phyloP scores from a whole-genome alignment of 2,113 vertebrate genomes.

The Onychorhynchus coronatus region DNA sequence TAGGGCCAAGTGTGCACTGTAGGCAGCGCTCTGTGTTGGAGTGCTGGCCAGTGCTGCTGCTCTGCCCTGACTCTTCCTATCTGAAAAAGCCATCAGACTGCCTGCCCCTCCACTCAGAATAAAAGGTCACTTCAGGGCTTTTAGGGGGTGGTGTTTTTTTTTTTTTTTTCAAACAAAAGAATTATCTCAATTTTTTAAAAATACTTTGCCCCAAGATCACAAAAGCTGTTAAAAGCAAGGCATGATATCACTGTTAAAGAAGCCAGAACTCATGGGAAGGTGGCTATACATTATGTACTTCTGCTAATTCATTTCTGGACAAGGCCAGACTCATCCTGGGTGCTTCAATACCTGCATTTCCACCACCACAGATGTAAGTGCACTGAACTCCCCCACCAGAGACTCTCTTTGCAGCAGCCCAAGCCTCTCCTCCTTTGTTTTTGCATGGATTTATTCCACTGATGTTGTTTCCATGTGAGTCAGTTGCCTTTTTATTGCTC shows the following conservation, averaged over 20 bases:
- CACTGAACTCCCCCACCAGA: background rate
- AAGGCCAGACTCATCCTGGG: background rate
- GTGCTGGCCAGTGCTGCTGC: background rate
- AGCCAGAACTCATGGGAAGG: background rate
- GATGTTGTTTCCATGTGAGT: constrained; percentile 50
- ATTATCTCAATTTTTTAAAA: background rate
- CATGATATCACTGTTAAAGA: background rate
- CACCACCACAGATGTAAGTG: background rate
- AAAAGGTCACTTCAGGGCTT: constrained; percentile 52
- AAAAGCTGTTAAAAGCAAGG: background rate
- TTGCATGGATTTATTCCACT: background rate
- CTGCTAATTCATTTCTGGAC: background rate
- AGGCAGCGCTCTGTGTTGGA: background rate
- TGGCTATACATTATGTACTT: background rate
- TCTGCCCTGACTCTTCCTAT: constrained; percentile 5
- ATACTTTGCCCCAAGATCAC: background rate
- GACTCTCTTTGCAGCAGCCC: background rate
- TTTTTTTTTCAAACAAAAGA: background rate
- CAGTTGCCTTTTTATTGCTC: constrained; percentile 39
- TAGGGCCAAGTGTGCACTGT: constrained; percentile 44
- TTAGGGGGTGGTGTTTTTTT: background rate
- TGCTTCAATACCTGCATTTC: background rate
- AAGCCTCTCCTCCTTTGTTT: background rate
- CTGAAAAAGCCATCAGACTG: constrained; percentile 50
- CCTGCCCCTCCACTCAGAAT: background rate